Conservation (phyloP, 2,113 vertebrate genomes). For the Bufo bufo region DNA sequence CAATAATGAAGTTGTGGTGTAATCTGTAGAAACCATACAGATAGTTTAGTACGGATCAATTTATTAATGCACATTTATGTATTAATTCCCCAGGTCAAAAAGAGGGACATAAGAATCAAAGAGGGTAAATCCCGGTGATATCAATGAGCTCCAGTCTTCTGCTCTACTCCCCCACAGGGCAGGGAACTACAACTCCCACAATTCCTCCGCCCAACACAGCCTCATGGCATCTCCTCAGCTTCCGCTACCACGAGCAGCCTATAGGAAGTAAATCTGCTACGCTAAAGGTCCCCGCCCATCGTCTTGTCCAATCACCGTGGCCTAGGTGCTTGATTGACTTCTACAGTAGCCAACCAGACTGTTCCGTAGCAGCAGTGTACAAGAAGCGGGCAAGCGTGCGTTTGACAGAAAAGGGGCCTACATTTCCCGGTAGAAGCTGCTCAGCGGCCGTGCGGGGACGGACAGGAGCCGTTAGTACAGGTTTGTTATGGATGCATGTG, state of each 20-base stretch:
- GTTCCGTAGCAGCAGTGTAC: neutral
- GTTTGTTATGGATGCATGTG: no score
- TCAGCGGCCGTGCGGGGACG: neutral
- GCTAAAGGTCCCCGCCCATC: neutral
- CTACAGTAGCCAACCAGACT: neutral
- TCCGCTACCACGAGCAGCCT: neutral
- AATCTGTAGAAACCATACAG: no score
- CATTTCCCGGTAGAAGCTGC: neutral
- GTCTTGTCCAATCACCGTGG: neutral
- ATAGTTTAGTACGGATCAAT: no score
- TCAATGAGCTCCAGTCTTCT: no score
- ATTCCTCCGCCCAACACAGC: neutral
- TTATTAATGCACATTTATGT: no score
- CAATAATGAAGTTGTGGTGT: no score
- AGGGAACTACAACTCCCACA: slow-evolving; percentile 17
- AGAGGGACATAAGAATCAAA: no score
- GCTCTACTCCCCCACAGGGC: neutral
- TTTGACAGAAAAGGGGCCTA: slow-evolving; percentile 2
- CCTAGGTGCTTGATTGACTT: neutral
- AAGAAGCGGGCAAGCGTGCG: neutral
- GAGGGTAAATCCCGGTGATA: no score
- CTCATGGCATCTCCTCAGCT: neutral
- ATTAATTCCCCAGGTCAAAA: no score
- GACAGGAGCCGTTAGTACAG: neutral
- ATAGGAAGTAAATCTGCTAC: neutral